Evolutionary conservation across 92 coral and sea anemone species (phyloP), one percentile per base, ranked within the genome.

Genomic region (Parazoanthus atlanticus): DNA sequence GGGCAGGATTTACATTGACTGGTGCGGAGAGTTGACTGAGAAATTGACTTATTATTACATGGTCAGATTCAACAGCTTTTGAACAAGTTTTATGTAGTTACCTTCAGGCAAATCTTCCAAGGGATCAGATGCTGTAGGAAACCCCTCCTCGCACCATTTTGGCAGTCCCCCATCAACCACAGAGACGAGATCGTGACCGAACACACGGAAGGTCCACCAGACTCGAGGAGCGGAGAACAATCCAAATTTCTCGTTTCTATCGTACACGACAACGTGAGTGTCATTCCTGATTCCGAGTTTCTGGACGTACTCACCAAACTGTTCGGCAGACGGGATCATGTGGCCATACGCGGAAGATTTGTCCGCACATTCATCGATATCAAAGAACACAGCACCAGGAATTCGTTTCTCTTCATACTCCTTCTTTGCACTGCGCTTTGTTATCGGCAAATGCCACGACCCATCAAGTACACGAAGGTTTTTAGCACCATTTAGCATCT

Each of bases 191-290:
- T 93, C 91, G 92, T 96, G 99, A 21, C 99, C 99, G 71, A 96
- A 93, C 82, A 90, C 93, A 15, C 98, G 96, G 61, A 96, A 88
- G 12, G 91, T 96, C 99, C 98, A 96, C 99, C 99, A 96, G 5
- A 93, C 94, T 34, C 99, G 93, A 12, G 99, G 98, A 17, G 98
- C 94, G 12, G 99, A 96, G 88, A 96, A 96, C 49, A 96, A 31
- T 0, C 98, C 96, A 79, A 88, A 90, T n/a, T 86, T 92, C 52
- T 86, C 95, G 72, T 90, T 91, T 13, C 93, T 88, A 47, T 96
- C 99, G 78, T 96, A 96, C 47, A 94, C 98, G 21, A 96, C 91
- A 76, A 96, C 96, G 76, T 93, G 95, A 69, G 96, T 93, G 74
- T 91, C 94, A 71, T 95, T 95, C 10, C 89, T 77, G 34, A 96